phyloP scores from a whole-genome alignment of 1,140 invertebrate genomes.

The Euschistus heros region DNA sequence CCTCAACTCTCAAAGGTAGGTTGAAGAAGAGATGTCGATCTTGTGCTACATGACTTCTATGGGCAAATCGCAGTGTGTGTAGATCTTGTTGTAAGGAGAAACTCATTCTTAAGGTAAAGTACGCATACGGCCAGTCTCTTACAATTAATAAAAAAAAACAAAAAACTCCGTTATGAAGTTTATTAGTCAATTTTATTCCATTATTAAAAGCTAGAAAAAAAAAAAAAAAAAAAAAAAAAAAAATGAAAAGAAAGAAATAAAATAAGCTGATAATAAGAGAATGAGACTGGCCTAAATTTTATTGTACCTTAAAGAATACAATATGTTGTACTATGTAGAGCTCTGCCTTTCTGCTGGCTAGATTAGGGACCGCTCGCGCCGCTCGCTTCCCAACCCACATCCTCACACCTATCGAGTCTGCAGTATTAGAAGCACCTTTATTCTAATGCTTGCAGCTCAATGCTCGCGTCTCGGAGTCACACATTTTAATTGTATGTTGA shows the following conservation, averaged over 20 bases:
- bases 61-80: constrained; percentile 18
- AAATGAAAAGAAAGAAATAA: neutral
- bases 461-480: constrained; percentile 15
- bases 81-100: constrained; percentile 20
- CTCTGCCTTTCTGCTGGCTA: neutral
- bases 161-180: neutral
- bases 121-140: constrained; percentile 23
- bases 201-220: neutral
- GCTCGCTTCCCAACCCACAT: neutral
- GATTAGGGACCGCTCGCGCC: constrained; percentile 5
- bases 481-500: neutral
- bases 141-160: constrained; percentile 5
- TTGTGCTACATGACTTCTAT: neutral
- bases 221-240: neutral
- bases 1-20: constrained; percentile 24
- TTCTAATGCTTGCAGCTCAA: neutral
- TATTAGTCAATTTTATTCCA: neutral
- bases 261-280: neutral
- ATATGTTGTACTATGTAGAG: neutral
- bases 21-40: constrained; percentile 15
- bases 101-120: constrained; percentile 24
- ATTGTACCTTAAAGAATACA: constrained; percentile 15
- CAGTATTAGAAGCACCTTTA: neutral
- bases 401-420: neutral
- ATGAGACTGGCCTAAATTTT: constrained; percentile 13